Evolutionary conservation across 2,797 vertebrate species (phyloP), one percentile per base, ranked within the genome.

Genomic region (Fringilla coelebs): DNA sequence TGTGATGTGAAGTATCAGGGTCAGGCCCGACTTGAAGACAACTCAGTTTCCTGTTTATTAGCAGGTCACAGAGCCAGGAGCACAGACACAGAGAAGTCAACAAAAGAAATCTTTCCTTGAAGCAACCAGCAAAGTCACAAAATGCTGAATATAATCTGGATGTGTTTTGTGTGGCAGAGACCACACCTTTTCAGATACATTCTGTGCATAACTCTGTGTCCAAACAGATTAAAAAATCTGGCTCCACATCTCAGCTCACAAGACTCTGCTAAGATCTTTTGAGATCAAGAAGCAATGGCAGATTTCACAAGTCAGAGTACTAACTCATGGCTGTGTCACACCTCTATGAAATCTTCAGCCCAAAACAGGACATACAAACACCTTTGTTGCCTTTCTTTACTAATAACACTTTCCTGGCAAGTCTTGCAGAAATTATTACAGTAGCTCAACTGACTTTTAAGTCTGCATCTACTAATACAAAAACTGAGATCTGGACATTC

Each of bases 1-100:
- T 58, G 15, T 70, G 70, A 94, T 87, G 70, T 74, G 70, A 96
- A 78, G 57, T 85, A 94, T 85, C 34, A 72, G 49, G 46, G 84
- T 90, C 86, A 89, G 10, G 19, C 14, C 36, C 2, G 13, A 89
- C 73, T 55, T 22, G 32, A 15, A 96, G 38, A 61, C 32, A 79
- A 61, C 19, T 61, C 86, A 75, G 61, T 21, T 61, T 71, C 78
- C 48, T 58, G 38, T 63, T 88, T 88, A 84, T 77, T 95, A 32
- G 18, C 63, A 91, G 85, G 49, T 71, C 73, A 76, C 40, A 82
- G 36, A 72, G 20, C 13, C 48, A 49, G n/a, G 38, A 71, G 40
- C 22, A 77, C 17, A 41, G 31, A 62, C 34, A 19, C 13, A 55
- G 38, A 87, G 34, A 83, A 65, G 41, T 43, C 63, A 93, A 76